A percentile compares a stretch with the other conserved stretches of the same genome.
phyloP scores from a whole-genome alignment of 30 jellyfish, hydroid and myxozoan genomes.

The Catostylus mosaicus region DNA sequence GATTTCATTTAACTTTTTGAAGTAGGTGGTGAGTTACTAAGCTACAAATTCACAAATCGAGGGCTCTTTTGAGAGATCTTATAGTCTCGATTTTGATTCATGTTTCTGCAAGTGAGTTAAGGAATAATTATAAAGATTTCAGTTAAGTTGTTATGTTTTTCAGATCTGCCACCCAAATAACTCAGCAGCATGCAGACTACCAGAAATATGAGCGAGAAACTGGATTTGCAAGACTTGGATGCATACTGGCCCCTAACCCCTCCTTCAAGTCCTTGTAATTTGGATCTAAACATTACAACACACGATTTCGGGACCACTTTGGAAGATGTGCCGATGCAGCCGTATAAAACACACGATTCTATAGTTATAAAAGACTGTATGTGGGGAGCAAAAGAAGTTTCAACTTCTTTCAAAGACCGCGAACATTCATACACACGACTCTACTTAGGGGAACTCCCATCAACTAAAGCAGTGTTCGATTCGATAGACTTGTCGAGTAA shows the following conservation, averaged over 20 bases:
- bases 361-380: slow-evolving; percentile 65
- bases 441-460: slow-evolving; percentile 71
- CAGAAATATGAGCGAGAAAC: slow-evolving; percentile 49
- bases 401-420: slow-evolving; percentile 25
- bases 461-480: not conserved
- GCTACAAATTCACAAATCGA: no score
- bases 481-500: slow-evolving; percentile 12
- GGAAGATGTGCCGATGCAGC: slow-evolving; percentile 18
- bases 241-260: slow-evolving; percentile 64
- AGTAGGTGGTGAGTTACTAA: no score
- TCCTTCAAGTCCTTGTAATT: slow-evolving; percentile 47
- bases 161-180: not conserved
- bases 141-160: no score
- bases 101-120: no score
- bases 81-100: no score
- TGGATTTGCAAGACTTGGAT: slow-evolving; percentile 35
- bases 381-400: slow-evolving; percentile 56
- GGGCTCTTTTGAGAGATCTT: no score
- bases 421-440: slow-evolving; percentile 57
- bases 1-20: no score
- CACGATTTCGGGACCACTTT: not conserved
- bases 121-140: no score
- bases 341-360: slow-evolving; percentile 40
- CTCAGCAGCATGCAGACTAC: not conserved
- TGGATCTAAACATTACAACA: slow-evolving; percentile 6